Evolutionary conservation across 35 echinoderm and acorn worm species (phyloP).

Genomic region (Apostichopus parvimensis): DNA sequence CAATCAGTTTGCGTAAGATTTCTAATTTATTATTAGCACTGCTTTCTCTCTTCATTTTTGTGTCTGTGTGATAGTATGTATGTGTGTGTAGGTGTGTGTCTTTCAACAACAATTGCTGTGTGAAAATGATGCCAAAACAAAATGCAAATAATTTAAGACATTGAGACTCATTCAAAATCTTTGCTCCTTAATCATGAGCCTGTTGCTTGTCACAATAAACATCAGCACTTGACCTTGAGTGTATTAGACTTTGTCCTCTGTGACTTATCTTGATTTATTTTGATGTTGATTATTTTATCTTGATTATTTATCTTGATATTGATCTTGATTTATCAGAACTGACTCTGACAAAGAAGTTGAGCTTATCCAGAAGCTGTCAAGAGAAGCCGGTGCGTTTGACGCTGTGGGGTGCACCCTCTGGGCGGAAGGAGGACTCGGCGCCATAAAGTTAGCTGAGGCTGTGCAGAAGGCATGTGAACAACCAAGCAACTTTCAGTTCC

Average conservation of each 20-base stretch:
- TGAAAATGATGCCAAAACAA: no score
- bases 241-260: no score
- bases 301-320: no score
- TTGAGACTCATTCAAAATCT: no score
- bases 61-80: not conserved
- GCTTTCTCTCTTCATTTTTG: not conserved
- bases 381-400: slow-evolving; percentile 86
- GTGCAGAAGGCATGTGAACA: slow-evolving; percentile 85
- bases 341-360: slow-evolving; percentile 90
- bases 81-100: no score
- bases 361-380: slow-evolving; percentile 72
- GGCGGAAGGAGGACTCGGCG: slow-evolving; percentile 78
- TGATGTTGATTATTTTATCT: no score
- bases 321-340: slow-evolving; percentile 69
- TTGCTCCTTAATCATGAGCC: no score
- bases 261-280: no score
- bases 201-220: no score
- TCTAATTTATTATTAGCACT: not conserved
- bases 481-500: slow-evolving; percentile 87
- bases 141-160: no score
- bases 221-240: no score
- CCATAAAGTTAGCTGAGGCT: slow-evolving; percentile 66
- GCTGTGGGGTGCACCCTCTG: slow-evolving; percentile 88
- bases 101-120: no score
- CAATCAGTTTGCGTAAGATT: slow-evolving; percentile 87